phyloP scores from a whole-genome alignment of 2,888 invertebrate genomes.

The Glaucopsyche alexis region DNA sequence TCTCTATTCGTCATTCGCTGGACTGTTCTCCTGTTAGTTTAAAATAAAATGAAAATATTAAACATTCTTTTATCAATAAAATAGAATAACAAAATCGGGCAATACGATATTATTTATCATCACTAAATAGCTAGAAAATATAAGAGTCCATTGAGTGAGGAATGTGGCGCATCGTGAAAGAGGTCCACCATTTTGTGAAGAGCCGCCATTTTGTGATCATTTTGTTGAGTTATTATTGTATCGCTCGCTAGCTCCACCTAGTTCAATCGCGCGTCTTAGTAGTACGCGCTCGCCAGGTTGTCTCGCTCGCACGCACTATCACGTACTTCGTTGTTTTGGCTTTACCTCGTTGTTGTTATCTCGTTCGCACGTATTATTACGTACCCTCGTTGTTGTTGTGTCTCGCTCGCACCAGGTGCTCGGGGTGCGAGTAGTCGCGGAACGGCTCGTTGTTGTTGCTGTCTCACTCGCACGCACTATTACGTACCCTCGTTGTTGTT shows the following conservation, averaged over 20 bases:
- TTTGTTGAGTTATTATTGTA: too few species aligned
- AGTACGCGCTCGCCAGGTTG: neutral
- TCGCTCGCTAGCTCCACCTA: neutral
- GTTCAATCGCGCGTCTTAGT: neutral
- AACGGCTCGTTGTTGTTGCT: slow-evolving; percentile 60
- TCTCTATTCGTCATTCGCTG: slow-evolving; percentile 63
- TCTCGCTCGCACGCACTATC: neutral
- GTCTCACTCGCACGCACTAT: too few species aligned
- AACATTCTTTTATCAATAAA: neutral
- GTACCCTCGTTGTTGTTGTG: neutral
- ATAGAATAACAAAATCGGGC: too few species aligned
- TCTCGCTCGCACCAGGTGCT: neutral
- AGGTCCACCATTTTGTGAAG: too few species aligned
- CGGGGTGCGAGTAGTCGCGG: slow-evolving; percentile 63
- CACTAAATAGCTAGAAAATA: too few species aligned
- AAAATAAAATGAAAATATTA: neutral
- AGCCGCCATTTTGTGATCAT: too few species aligned
- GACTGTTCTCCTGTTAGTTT: slow-evolving; percentile 60
- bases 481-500: neutral
- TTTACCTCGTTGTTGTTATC: neutral
- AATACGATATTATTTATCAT: too few species aligned
- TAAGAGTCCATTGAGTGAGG: too few species aligned
- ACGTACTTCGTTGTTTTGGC: too few species aligned
- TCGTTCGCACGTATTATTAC: neutral
- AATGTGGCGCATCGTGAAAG: too few species aligned